Evolutionary conservation across 2,113 vertebrate species (phyloP).

Genomic region (Alethe castanea): DNA sequence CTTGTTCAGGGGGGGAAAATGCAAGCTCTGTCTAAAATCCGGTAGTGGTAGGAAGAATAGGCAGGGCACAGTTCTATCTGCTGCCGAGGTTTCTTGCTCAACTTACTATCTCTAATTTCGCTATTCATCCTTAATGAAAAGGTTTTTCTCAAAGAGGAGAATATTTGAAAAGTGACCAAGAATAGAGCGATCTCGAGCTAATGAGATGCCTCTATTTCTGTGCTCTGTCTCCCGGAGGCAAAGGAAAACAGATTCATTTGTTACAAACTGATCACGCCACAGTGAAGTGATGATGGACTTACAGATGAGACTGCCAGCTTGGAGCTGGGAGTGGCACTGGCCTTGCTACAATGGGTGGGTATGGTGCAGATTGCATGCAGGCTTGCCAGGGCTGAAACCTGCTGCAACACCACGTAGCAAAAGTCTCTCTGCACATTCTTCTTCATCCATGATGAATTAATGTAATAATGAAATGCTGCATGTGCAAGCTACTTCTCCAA

Average conservation of each 20-base stretch:
- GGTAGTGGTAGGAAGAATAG: not conserved
- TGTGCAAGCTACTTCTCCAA: not conserved
- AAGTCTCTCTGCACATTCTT: not conserved
- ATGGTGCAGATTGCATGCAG: not conserved
- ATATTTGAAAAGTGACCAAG: not conserved
- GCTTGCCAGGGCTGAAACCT: not conserved
- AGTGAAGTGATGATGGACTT: not conserved
- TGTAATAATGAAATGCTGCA: not conserved
- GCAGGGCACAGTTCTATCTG: not conserved
- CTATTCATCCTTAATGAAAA: not conserved
- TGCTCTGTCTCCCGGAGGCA: not conserved
- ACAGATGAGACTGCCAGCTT: not conserved
- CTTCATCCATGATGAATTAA: not conserved
- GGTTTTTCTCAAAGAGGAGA: not conserved
- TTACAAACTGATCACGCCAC: not conserved
- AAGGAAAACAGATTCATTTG: not conserved
- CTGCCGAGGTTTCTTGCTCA: not conserved
- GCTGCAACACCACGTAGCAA: not conserved
- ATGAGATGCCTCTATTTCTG: not conserved
- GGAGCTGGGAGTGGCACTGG: not conserved
- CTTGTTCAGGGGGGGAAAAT: conserved; percentile 19
- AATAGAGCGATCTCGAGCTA: not conserved
- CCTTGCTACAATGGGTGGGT: not conserved
- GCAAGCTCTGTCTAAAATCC: not conserved
- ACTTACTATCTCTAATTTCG: not conserved